Percentiles rank a stretch among this genome's conserved stretches.
Evolutionary conservation across 1,140 invertebrate species (phyloP).

Genomic region (Carposina sasakii): DNA sequence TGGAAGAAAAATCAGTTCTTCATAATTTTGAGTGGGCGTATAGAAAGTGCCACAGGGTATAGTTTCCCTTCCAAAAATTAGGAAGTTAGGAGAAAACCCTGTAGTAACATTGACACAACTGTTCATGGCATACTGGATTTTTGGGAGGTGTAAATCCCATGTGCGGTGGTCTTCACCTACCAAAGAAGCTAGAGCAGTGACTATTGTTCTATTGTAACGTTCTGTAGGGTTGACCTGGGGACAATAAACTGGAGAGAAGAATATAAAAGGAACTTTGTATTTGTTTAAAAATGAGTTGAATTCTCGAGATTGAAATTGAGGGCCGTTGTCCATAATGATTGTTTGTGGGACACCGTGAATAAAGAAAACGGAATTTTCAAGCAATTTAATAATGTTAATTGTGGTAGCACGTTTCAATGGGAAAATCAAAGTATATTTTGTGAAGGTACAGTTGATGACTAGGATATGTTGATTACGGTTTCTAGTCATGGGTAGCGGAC

Average conservation of each 20-base stretch:
- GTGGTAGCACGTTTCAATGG: constrained; percentile 4
- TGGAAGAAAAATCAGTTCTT: not conserved
- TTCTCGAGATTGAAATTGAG: constrained; percentile 4
- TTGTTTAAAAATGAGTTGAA: not conserved
- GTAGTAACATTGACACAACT: not conserved
- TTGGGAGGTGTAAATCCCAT: not conserved
- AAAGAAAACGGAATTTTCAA: too few relatives aligned
- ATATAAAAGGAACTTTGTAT: constrained; percentile 1
- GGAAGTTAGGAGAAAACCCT: not conserved
- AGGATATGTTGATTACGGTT: constrained; percentile 9
- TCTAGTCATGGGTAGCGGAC: constrained; percentile 9
- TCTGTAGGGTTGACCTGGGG: constrained; percentile 6
- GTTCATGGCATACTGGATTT: not conserved
- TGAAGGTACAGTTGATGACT: constrained; percentile 11
- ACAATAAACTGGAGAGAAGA: not conserved
- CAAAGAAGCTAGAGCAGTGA: not conserved
- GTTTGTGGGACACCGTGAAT: too few relatives aligned
- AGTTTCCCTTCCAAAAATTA: not conserved
- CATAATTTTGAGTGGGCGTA: not conserved
- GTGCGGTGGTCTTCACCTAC: not conserved
- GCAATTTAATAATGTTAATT: not conserved
- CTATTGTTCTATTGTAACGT: not conserved
- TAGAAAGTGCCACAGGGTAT: not conserved
- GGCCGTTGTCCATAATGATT: constrained; percentile 1
- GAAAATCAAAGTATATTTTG: constrained; percentile 11